These are phyloP conservation scores for Campylomormyrus tamandua DNA, from an alignment of 2,113 vertebrate species.

Conservation along the genomic window DNA sequence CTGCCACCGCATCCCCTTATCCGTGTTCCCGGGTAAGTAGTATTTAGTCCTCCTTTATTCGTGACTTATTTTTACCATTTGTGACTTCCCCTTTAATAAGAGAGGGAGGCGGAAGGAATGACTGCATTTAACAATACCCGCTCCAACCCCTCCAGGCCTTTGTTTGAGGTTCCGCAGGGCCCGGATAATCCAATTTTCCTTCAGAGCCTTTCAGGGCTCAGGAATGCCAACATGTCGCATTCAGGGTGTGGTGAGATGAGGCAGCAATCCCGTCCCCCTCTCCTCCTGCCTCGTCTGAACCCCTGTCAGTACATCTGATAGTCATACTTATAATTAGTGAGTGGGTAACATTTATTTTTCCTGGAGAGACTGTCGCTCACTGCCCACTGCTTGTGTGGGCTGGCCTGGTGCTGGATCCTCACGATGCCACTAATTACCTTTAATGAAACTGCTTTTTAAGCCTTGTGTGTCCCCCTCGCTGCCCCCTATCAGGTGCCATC, in stretches of 20 bases:
- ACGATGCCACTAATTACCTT: constrained; percentile 47
- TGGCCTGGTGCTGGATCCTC: constrained; percentile 33
- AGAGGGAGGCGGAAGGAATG: background rate
- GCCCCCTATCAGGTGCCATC: background rate
- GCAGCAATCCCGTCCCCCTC: constrained; percentile 31
- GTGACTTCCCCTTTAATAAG: background rate
- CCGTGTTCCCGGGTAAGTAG: background rate
- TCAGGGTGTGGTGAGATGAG: too few species aligned
- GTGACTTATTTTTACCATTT: background rate
- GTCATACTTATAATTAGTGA: constrained; percentile 61
- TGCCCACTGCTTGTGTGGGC: constrained; percentile 26
- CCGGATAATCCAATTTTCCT: background rate
- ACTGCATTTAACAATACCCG: background rate
- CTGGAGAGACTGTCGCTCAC: background rate
- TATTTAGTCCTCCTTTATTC: background rate
- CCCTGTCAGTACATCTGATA: constrained; percentile 51
- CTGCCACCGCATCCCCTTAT: background rate
- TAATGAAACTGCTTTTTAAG: constrained; percentile 48
- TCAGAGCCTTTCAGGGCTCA: background rate
- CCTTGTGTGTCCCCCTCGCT: constrained; percentile 27
- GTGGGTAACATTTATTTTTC: constrained; percentile 46
- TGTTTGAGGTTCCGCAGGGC: background rate
- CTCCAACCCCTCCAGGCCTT: background rate
- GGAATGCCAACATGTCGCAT: background rate
- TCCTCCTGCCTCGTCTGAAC: constrained; percentile 60